Percentiles rank a stretch among this genome's conserved stretches.
Conservation (phyloP, 2,888 invertebrate genomes). For the Antheraea yamamai region DNA sequence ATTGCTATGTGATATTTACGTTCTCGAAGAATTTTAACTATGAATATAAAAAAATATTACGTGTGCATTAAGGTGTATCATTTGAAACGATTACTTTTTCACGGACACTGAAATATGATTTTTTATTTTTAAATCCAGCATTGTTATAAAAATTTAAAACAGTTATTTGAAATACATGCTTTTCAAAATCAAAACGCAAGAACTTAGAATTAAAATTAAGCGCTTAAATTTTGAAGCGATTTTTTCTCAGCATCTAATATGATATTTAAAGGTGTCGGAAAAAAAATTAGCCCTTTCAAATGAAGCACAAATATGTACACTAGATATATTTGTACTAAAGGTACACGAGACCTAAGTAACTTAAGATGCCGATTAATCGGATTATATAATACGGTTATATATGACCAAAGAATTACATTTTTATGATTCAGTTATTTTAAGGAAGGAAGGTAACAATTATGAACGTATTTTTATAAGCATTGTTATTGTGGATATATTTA, state of each 20-base stretch:
- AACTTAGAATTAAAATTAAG: no score
- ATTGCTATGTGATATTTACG: slow-evolving; percentile 22
- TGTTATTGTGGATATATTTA: not conserved
- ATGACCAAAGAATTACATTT: slow-evolving; percentile 18
- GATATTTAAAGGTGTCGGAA: no score
- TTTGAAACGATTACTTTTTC: no score
- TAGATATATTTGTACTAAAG: slow-evolving; percentile 39
- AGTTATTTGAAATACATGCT: no score
- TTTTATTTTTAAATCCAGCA: no score
- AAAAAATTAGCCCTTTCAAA: no score
- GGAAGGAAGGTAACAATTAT: slow-evolving; percentile 16
- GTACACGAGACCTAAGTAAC: slow-evolving; percentile 34
- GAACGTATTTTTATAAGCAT: not conserved
- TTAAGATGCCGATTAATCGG: slow-evolving; percentile 28
- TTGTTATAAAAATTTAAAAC: no score
- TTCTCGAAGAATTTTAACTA: not conserved
- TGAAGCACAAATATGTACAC: no score
- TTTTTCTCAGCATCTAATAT: no score
- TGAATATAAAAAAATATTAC: slow-evolving; percentile 32
- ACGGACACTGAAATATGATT: no score
- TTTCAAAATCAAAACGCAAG: no score
- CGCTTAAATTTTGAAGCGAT: no score
- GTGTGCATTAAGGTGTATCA: slow-evolving; percentile 29
- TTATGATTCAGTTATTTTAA: slow-evolving; percentile 6
- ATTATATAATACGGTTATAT: slow-evolving; percentile 28